Percentiles rank a stretch among this genome's conserved stretches.
Evolutionary conservation across 2,888 invertebrate genomes (phyloP).

Genomic region (Ormyrus labotus): DNA sequence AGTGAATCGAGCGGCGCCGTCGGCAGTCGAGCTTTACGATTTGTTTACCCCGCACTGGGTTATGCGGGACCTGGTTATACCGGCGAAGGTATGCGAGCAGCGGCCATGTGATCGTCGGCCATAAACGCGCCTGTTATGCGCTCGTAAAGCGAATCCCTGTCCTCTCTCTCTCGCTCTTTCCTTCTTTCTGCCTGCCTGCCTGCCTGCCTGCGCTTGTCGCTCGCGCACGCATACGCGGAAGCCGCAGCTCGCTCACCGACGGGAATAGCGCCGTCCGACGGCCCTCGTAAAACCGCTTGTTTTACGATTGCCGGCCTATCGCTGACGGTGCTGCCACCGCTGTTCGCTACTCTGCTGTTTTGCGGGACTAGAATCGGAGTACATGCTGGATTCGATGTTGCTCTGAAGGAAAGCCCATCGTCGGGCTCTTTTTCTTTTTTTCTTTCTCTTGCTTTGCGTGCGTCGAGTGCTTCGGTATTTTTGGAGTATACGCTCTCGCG

Average conservation of each 20-base stretch:
- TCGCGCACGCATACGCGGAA: background rate
- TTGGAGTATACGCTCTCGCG: too few relatives aligned
- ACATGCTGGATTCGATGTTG: too few relatives aligned
- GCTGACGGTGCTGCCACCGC: constrained; percentile 68
- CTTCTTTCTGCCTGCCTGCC: constrained; percentile 35
- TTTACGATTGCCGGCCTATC: constrained; percentile 74
- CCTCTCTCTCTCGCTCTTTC: constrained; percentile 54
- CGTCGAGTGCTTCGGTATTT: too few relatives aligned
- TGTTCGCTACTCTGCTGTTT: constrained; percentile 56
- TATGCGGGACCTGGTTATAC: constrained; percentile 72
- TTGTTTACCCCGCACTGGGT: constrained; percentile 75
- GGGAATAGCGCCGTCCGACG: constrained; percentile 53
- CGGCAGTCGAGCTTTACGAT: constrained; percentile 73
- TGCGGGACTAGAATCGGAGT: background rate
- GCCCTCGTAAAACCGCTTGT: constrained; percentile 73
- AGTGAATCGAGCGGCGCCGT: constrained; percentile 69
- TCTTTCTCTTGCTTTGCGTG: too few relatives aligned
- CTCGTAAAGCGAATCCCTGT: constrained; percentile 74
- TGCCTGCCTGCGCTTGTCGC: constrained; percentile 41
- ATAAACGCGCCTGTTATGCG: constrained; percentile 76
- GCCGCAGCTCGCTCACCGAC: constrained; percentile 43
- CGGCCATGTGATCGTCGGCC: constrained; percentile 74
- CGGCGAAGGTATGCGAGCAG: constrained; percentile 72
- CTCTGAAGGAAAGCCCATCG: too few relatives aligned
- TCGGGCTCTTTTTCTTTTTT: too few relatives aligned